Percentiles rank a stretch among this genome's conserved stretches.
Conservation (phyloP, 2,797 vertebrate species). For the Taenioides sp. region DNA sequence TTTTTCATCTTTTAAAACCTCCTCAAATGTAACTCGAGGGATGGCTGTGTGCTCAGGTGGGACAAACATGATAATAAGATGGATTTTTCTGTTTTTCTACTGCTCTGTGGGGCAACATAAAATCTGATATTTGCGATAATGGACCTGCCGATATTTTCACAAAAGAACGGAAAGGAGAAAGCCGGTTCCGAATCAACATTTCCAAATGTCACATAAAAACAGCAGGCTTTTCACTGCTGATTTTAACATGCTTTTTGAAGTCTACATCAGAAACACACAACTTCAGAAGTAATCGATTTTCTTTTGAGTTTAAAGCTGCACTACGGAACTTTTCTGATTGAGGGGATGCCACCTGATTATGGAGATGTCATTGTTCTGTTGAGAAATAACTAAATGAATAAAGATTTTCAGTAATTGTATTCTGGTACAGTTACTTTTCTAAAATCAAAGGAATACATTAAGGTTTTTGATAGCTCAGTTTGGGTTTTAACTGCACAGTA, state of each 20-base stretch:
- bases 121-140: conserved; percentile 39
- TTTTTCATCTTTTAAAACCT: conserved; percentile 37
- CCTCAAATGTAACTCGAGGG: conserved; percentile 56
- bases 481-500: too few relatives aligned
- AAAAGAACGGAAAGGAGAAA: conserved; percentile 19
- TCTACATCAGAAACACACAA: background rate
- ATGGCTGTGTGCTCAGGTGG: conserved; percentile 23
- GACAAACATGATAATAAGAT: conserved; percentile 48
- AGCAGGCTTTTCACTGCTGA: background rate
- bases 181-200: conserved; percentile 14
- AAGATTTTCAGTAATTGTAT: too few relatives aligned
- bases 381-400: too few relatives aligned
- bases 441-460: too few relatives aligned
- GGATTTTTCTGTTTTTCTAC: conserved; percentile 33
- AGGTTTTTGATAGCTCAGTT: too few relatives aligned
- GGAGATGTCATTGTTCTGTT: background rate
- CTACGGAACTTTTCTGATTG: too few relatives aligned
- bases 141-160: conserved; percentile 25
- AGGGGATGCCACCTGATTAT: background rate
- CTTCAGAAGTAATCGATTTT: background rate
- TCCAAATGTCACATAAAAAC: conserved; percentile 24
- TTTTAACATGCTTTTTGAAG: background rate
- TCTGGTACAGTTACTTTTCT: too few relatives aligned
- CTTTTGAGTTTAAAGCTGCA: background rate
- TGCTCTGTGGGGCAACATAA: conserved; percentile 48